A percentile compares a stretch with the other conserved stretches of the same genome.
Conservation (phyloP, 2,113 vertebrate species). For the Carettochelys insculpta region DNA sequence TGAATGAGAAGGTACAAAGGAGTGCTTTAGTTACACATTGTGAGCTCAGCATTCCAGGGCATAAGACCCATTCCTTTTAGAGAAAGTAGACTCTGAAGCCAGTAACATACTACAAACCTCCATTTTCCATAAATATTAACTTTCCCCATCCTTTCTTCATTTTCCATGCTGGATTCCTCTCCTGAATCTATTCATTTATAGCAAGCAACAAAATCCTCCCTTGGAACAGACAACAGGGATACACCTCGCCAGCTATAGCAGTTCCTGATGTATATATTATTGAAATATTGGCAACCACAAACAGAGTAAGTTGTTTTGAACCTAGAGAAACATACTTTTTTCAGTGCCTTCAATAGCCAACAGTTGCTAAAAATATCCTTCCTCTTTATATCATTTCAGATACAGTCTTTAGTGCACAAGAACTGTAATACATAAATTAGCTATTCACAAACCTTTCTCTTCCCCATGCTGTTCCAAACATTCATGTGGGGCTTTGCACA, state of each 20-base stretch:
- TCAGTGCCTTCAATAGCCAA: slow-evolving; percentile 52
- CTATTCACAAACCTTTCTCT: slow-evolving; percentile 65
- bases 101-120: slow-evolving; percentile 64
- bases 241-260: slow-evolving; percentile 72
- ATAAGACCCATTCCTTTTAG: slow-evolving; percentile 36
- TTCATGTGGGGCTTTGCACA: background rate
- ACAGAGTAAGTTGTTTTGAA: slow-evolving; percentile 61
- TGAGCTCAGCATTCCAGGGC: slow-evolving; percentile 45
- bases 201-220: slow-evolving; percentile 66
- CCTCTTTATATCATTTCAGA: slow-evolving; percentile 53
- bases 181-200: slow-evolving; percentile 70
- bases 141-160: slow-evolving; percentile 71
- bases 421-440: slow-evolving; percentile 31
- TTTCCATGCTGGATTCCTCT: slow-evolving; percentile 74
- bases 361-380: slow-evolving; percentile 66
- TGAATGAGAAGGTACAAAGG: slow-evolving; percentile 22
- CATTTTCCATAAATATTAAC: slow-evolving; percentile 68
- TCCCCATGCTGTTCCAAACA: slow-evolving; percentile 4
- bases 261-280: slow-evolving; percentile 62
- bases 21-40: slow-evolving; percentile 5
- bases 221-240: slow-evolving; percentile 54
- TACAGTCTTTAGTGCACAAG: slow-evolving; percentile 23
- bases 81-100: slow-evolving; percentile 48
- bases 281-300: slow-evolving; percentile 64
- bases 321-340: slow-evolving; percentile 67